Evolutionary conservation across 2,113 vertebrate genomes (phyloP), one percentile per base, ranked within the genome.

Genomic region (Phoenicopterus ruber): DNA sequence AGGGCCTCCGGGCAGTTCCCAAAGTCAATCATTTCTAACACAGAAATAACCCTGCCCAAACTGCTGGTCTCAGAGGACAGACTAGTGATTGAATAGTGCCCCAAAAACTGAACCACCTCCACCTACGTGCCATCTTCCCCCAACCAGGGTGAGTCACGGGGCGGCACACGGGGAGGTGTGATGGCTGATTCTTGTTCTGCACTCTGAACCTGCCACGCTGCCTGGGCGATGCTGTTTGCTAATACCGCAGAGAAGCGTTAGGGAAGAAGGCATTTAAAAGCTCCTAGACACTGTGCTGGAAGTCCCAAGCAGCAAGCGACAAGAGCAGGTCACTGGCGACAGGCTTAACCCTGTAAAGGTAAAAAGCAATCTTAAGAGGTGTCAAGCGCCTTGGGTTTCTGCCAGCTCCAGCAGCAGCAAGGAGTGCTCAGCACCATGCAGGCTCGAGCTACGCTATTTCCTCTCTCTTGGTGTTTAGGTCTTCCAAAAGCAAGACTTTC

Each of bases 201-300:
- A 10, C 67, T 91, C 65, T 72, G 66, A 86, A 72, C 83, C 83
- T 57, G 73, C 55, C 66, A 36, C 4, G 1, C 77, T 47, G 73
- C 73, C 72, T 25, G 73, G 58, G 52, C 0, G 0, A 77, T 17
- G 67, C 50, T 54, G 58, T n/a, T 62, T 79, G 88, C 84, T 82
- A 70, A 79, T 16, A 21, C 40, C 7, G 58, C 81, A 66, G 58
- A 72, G 67, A 80, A 85, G 42, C 10, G 4, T 54, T 59, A 95
- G 46, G 78, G 59, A 91, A 86, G 73, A 70, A 85, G 20, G 74
- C 42, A 79, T 46, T 82, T n/a, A 89, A 69, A 82, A 93, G 70
- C 58, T 86, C 62, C 81, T 69, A 93, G 77, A 72, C 49, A 58
- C 70, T 58, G 89, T 87, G 91, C 78, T 95, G 93, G 73, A 95